Evolutionary conservation across 2,888 invertebrate genomes (phyloP), one percentile per base, ranked within the genome.

Genomic region (Tenthredo amoena): DNA sequence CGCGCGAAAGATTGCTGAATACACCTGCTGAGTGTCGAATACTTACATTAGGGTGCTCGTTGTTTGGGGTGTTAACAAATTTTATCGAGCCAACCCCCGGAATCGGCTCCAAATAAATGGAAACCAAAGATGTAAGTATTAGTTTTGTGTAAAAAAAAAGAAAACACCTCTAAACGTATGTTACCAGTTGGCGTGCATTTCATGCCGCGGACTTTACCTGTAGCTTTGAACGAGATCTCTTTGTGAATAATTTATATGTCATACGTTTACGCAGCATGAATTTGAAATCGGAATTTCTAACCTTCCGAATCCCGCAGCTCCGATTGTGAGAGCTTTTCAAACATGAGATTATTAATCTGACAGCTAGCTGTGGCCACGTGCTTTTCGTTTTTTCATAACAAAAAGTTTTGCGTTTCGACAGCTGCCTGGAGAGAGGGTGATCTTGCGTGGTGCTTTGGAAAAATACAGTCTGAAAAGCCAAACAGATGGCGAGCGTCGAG

Each of bases 271-370:
- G 5, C 50, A 18, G 50, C 50, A 37, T 18, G 31, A 76, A 76
- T 76, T 47, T 31, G 5, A 43, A 76, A 76, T 47, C 50, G 18
- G 31, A 50, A 31, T 76, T 50, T 12, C 50, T 1, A 26, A 26
- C 31, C n/a, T 47, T 31, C 9, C 31, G 43, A 31, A 31, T 7
- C 15, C 2, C 6, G 31, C 15, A 12, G 15, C 31, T 76, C 26
- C 47, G 40, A 72, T n/a, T 72, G n/a, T 9, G 34, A 37, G 72
- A 72, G 72, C 62, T 55, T 62, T 55, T 58, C 37, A 40, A 58
- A 62, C 10, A 40, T 55, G 34, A 62, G 62, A 62, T 81, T 81
- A 37, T 50, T 50, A 50, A 81, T 55, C 81, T 40, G 81, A 62
- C 62, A 40, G 34, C 81, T 37, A 15, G 37, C 10, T 1, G n/a